A percentile compares a stretch with the other conserved stretches of the same genome.
These are phyloP conservation scores for Tipula vernalis DNA, from an alignment of 2,888 invertebrate species.

Conservation along the genomic window DNA sequence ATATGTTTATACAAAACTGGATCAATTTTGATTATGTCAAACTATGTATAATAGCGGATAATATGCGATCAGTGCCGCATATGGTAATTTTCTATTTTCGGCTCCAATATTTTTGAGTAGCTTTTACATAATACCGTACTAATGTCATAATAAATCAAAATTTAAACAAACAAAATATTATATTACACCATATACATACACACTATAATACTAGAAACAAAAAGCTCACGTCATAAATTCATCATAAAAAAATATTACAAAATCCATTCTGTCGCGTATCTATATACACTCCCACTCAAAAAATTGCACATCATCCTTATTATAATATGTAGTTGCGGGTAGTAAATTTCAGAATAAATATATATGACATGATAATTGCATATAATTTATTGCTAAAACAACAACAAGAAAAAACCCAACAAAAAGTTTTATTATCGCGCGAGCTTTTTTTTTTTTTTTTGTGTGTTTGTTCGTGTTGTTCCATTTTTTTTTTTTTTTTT, in stretches of 20 bases:
- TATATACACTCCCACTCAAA: neutral
- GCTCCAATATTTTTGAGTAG: neutral
- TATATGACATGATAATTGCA: neutral
- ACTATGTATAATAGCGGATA: neutral
- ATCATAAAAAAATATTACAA: neutral
- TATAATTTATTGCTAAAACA: neutral
- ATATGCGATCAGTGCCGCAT: neutral
- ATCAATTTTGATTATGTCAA: neutral
- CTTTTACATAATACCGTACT: neutral
- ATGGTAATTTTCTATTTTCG: neutral
- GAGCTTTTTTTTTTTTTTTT: neutral
- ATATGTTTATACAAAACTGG: neutral
- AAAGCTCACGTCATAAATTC: neutral
- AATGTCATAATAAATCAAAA: neutral
- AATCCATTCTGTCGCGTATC: neutral
- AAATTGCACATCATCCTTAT: neutral
- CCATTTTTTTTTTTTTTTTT: neutral
- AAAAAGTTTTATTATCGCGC: constrained; percentile 4
- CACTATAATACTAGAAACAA: neutral
- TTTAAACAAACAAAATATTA: neutral
- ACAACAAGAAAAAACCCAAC: neutral
- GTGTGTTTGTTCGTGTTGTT: neutral
- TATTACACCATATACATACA: neutral
- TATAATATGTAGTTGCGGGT: neutral
- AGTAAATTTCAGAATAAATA: neutral